Evolutionary conservation across 1,140 invertebrate species (phyloP).

Genomic region (Chironomus striatipennis): DNA sequence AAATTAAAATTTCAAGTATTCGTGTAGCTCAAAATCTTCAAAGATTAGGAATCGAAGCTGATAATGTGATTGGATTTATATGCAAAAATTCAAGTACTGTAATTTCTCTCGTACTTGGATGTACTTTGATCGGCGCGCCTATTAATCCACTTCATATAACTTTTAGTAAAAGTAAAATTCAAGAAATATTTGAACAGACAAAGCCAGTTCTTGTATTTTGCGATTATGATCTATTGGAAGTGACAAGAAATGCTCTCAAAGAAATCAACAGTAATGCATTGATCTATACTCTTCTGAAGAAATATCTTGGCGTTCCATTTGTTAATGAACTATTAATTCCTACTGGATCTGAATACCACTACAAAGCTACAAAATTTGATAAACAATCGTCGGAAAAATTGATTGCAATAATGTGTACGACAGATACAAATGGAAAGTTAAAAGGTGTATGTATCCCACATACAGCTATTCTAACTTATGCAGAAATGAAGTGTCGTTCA

Average conservation of each 20-base stretch:
- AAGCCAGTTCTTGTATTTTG: constrained; percentile 36
- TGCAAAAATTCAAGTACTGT: constrained; percentile 33
- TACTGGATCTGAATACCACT: constrained; percentile 23
- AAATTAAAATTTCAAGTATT: constrained; percentile 18
- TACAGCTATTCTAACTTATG: constrained; percentile 29
- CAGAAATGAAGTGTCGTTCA: background rate
- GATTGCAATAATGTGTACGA: constrained; percentile 46
- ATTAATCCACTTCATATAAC: constrained; percentile 34
- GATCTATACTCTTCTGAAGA: background rate
- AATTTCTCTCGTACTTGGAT: constrained; percentile 33
- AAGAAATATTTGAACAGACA: constrained; percentile 35
- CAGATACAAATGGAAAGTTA: constrained; percentile 66
- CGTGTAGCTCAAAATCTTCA: constrained; percentile 30
- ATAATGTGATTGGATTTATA: constrained; percentile 34
- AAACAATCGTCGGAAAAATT: constrained; percentile 32
- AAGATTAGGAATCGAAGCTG: constrained; percentile 29
- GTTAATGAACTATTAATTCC: background rate
- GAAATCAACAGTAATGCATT: constrained; percentile 24
- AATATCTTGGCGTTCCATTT: constrained; percentile 25
- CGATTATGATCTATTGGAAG: constrained; percentile 33
- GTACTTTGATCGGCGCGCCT: constrained; percentile 32
- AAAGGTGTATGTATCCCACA: constrained; percentile 71
- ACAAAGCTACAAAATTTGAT: constrained; percentile 26
- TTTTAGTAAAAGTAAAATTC: constrained; percentile 27
- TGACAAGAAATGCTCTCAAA: constrained; percentile 29